These are phyloP conservation scores for Shinisaurus crocodilurus DNA, from an alignment of 2,113 vertebrate genomes.

Conservation along the genomic window DNA sequence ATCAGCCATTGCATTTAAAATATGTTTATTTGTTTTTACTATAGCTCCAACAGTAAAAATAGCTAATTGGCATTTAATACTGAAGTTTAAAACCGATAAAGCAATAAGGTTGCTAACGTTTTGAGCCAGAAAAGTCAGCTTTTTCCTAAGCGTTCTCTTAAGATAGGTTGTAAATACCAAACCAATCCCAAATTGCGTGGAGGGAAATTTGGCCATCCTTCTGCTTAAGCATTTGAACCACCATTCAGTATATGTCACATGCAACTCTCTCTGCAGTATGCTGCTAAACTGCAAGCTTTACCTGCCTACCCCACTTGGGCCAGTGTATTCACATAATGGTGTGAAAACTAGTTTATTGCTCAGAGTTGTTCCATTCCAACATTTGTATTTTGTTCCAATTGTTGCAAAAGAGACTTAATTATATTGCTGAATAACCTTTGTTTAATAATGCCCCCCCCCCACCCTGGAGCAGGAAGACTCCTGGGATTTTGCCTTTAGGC, in stretches of 20 bases:
- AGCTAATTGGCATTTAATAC: neutral
- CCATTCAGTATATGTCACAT: neutral
- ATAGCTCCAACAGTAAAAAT: neutral
- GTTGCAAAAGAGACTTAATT: neutral
- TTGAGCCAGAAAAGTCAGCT: neutral
- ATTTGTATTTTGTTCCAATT: neutral
- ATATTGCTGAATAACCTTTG: neutral
- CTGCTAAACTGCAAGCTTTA: neutral
- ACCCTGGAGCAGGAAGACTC: neutral
- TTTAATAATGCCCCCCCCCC: neutral
- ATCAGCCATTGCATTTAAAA: neutral
- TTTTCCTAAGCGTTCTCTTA: neutral
- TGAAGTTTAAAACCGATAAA: neutral
- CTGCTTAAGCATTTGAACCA: neutral
- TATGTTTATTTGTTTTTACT: neutral
- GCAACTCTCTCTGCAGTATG: neutral
- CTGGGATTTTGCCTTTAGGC: neutral
- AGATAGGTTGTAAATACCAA: neutral
- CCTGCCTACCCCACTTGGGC: neutral
- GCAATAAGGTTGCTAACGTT: neutral
- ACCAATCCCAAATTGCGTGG: neutral
- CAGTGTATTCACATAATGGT: neutral
- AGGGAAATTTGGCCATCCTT: neutral
- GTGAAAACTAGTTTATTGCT: neutral
- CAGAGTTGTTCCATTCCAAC: neutral